Conservation (phyloP, 2,888 invertebrate species). For the Tipula confusa region DNA sequence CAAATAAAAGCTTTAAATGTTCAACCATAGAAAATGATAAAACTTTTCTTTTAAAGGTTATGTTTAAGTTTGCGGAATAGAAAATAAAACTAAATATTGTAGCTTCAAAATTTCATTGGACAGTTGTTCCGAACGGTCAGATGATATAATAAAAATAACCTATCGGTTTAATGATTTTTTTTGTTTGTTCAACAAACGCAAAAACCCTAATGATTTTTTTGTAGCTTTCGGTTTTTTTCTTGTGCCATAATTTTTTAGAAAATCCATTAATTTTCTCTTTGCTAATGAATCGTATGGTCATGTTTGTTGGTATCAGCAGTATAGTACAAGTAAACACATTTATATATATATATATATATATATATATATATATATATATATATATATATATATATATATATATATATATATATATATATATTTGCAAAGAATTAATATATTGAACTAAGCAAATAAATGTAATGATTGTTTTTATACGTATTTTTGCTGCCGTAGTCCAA, state of each 20-base stretch:
- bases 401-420: too few species aligned
- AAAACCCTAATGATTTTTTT: not conserved
- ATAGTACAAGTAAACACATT: not conserved
- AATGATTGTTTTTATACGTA: not conserved
- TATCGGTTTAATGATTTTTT: not conserved
- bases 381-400: too few species aligned
- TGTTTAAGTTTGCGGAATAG: too few species aligned
- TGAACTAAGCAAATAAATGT: constrained; percentile 20
- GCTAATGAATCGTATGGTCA: not conserved
- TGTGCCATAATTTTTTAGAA: not conserved
- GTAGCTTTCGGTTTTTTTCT: not conserved
- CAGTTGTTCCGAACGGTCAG: not conserved
- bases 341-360: too few species aligned
- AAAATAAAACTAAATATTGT: too few species aligned
- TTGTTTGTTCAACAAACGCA: not conserved
- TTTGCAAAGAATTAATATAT: not conserved
- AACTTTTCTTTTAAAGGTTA: too few species aligned
- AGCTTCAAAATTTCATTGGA: not conserved
- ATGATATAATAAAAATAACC: not conserved
- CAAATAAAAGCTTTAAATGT: too few species aligned
- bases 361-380: too few species aligned
- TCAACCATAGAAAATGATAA: too few species aligned
- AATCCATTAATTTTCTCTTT: constrained; percentile 3
- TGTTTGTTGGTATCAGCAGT: not conserved
- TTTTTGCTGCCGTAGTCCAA: not conserved